Percentiles rank a stretch among this genome's conserved stretches.
Conservation (phyloP, 2,888 invertebrate species). For the Dryadula phaetusa region DNA sequence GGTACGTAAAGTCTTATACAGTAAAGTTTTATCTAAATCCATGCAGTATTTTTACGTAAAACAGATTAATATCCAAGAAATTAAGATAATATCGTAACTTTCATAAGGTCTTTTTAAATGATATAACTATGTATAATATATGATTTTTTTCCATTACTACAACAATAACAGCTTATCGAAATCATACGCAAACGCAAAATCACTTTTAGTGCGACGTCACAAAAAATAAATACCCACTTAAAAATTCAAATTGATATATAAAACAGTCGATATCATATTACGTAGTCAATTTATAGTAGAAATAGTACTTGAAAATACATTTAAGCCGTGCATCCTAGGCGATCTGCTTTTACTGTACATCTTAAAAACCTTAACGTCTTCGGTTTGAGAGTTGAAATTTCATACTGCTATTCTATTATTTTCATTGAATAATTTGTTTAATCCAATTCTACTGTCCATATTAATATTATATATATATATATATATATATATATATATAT, state of each 20-base stretch:
- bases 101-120: no score
- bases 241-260: conserved; percentile 16
- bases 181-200: neutral
- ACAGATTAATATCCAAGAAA: no score
- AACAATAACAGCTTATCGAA: neutral
- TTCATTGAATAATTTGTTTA: neutral
- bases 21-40: no score
- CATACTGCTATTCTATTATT: conserved; percentile 1
- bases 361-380: conserved; percentile 10
- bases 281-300: conserved; percentile 20
- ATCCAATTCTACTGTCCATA: no score
- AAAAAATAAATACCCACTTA: neutral
- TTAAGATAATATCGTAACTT: no score
- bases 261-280: conserved; percentile 11
- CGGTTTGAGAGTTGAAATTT: neutral
- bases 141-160: neutral
- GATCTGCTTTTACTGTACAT: conserved; percentile 16
- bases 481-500: no score
- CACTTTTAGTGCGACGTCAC: neutral
- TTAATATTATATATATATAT: no score
- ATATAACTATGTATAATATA: no score
- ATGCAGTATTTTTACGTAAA: no score
- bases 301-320: conserved; percentile 17
- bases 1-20: no score
- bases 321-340: conserved; percentile 9